Percentiles rank a stretch among this genome's conserved stretches.
Conservation (phyloP, 2,797 vertebrate genomes). For the Muraenolepis orangiensis region DNA sequence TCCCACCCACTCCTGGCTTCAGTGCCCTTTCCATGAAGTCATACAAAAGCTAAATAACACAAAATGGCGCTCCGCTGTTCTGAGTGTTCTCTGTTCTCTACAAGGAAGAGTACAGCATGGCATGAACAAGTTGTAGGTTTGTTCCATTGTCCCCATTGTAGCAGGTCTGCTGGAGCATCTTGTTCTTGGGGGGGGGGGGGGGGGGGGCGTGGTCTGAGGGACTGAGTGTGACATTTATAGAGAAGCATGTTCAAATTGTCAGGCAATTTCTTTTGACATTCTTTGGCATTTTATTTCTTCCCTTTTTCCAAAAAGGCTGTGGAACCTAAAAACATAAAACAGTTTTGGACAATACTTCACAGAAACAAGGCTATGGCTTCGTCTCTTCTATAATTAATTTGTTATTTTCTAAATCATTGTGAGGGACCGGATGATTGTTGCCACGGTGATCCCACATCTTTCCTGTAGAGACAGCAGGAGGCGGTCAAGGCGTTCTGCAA, state of each 20-base stretch:
- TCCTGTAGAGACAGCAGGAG: not conserved
- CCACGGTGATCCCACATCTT: not conserved
- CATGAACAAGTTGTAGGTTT: too few species aligned
- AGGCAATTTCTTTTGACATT: not conserved
- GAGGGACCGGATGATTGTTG: too few species aligned
- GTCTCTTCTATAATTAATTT: not conserved
- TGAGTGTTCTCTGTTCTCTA: not conserved
- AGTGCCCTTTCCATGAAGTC: not conserved
- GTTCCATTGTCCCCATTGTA: too few species aligned
- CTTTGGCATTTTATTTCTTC: not conserved
- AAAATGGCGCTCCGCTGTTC: not conserved
- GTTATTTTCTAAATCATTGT: not conserved
- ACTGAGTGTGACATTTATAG: not conserved
- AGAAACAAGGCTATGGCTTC: not conserved
- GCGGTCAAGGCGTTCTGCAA: not conserved
- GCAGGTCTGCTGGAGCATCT: not conserved
- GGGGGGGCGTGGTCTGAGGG: not conserved
- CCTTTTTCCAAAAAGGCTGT: not conserved
- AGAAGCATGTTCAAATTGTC: not conserved
- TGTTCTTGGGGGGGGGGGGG: not conserved
- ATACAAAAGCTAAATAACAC: not conserved
- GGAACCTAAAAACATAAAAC: not conserved
- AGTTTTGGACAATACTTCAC: not conserved
- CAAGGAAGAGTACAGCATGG: not conserved
- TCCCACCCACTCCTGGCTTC: too few species aligned